phyloP scores from a whole-genome alignment of 2,888 invertebrate genomes.

The Oligia strigilis region DNA sequence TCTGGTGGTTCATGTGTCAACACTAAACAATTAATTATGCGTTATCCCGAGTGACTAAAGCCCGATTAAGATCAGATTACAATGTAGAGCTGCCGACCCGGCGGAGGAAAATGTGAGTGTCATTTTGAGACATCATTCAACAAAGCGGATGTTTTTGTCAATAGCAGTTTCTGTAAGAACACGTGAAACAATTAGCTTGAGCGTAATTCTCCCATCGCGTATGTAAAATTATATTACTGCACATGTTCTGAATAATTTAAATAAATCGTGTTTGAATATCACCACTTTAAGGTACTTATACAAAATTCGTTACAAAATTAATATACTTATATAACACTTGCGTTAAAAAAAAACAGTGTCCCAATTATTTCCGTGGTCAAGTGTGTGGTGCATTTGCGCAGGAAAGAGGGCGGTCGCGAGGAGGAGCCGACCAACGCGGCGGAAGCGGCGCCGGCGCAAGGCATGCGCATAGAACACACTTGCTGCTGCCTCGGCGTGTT shows the following conservation, averaged over 20 bases:
- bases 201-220: conserved; percentile 7
- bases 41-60: conserved; percentile 73
- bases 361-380: conserved; percentile 28
- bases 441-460: conserved; percentile 78
- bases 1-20: conserved; percentile 67
- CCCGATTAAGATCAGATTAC: conserved; percentile 76
- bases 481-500: conserved; percentile 90
- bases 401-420: conserved; percentile 89
- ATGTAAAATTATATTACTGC: conserved; percentile 10
- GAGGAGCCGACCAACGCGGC: conserved; percentile 86
- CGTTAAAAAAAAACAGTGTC: conserved; percentile 3
- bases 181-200: conserved; percentile 27
- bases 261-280: conserved; percentile 1
- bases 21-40: conserved; percentile 69
- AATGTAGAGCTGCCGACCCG: conserved; percentile 87
- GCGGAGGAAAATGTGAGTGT: conserved; percentile 88
- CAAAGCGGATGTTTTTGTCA: conserved; percentile 56
- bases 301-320: neutral
- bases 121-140: conserved; percentile 59
- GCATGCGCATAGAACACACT: conserved; percentile 87
- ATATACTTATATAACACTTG: neutral
- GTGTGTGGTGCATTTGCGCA: conserved; percentile 66
- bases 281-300: neutral
- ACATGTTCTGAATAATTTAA: conserved; percentile 7
- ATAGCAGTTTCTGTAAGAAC: conserved; percentile 40